phyloP scores from a whole-genome alignment of 2,797 vertebrate species.

The Carcharodon carcharias region DNA sequence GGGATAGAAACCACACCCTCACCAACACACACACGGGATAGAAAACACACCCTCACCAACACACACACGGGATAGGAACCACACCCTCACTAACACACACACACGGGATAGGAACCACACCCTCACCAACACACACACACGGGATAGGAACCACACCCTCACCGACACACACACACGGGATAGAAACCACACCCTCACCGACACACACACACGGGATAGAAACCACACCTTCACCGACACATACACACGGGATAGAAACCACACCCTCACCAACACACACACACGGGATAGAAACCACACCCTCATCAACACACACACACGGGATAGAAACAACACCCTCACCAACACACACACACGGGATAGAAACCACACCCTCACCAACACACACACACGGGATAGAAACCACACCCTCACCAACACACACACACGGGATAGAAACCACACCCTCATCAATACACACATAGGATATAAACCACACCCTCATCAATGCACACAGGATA shows the following conservation, averaged over 20 bases:
- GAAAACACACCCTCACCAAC: not conserved
- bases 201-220: too few species aligned
- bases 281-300: not conserved
- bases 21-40: not conserved
- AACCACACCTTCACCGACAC: too few species aligned
- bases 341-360: too few species aligned
- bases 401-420: too few species aligned
- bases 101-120: not conserved
- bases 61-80: not conserved
- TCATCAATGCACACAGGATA: too few species aligned
- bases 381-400: too few species aligned
- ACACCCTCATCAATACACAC: not conserved
- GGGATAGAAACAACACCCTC: not conserved
- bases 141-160: too few species aligned
- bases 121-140: too few species aligned
- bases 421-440: too few species aligned
- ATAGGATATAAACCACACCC: not conserved
- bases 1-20: not conserved
- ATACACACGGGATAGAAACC: not conserved
- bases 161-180: too few species aligned
- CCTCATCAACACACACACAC: not conserved
- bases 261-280: not conserved
- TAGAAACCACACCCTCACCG: too few species aligned
- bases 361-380: too few species aligned
- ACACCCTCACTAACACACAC: not conserved